Evolutionary conservation across 2,888 invertebrate genomes (phyloP), one percentile per base, ranked within the genome.

Genomic region (Eilema depressum): DNA sequence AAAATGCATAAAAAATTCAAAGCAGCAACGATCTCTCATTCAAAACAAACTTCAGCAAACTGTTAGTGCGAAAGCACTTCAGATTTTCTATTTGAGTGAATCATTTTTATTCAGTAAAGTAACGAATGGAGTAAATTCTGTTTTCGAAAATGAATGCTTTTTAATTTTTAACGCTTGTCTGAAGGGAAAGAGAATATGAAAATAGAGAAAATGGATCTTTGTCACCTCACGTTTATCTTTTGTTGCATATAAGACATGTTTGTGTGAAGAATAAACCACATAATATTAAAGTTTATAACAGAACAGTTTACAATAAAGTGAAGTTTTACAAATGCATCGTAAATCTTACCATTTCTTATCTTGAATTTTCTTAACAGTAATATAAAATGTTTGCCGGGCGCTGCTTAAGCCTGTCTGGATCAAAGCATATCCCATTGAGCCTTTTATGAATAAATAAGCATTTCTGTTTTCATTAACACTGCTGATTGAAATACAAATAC

Each of bases 71-170:
- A 63, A 47, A 63, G 11, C 25, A 25, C 59, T 63, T 61, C 61
- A 61, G 20, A 30, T 61, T 61, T 59, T 63, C 26, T 26, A 47
- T 26, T 26, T 47, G 8, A 11, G 26, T 63, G 47, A 63, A 47
- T 47, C 17, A 41, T 63, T 63, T 63, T 41, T 41, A 62, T 41
- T 25, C 41, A 63, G 41, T 14, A 25, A 20, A 33, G 25, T 63
- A 74, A 69, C 30, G 30, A 75, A 23, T 37, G 63, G 25, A 26
- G 28, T 20, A 28, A 25, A 14, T 7, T 5, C 28, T 20, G 10
- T 30, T 28, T 53, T n/a, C 47, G 8, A 53, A 53, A 53, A n/a
- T 53, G 20, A 53, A 8, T n/a, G 8, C 10, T n/a, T 53, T 8
- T 53, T 53, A n/a, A n/a, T 53, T 53, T n/a, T 53, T 20, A 53